phyloP scores from a whole-genome alignment of 2,888 invertebrate genomes.

The Diachrysia chrysitis region DNA sequence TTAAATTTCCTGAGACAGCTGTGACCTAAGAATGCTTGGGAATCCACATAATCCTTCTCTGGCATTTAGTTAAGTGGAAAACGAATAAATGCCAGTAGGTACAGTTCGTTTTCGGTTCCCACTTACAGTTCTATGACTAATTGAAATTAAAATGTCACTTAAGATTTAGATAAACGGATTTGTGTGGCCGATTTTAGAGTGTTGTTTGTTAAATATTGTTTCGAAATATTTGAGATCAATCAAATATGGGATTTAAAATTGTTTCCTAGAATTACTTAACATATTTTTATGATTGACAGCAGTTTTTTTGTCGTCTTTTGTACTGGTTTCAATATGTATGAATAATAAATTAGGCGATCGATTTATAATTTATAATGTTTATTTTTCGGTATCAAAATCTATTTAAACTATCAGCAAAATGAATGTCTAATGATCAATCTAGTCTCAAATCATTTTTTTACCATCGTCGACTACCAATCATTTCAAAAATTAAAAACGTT shows the following conservation, averaged over 20 bases:
- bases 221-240: constrained; percentile 42
- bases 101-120: constrained; percentile 56
- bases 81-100: constrained; percentile 74
- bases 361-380: constrained; percentile 12
- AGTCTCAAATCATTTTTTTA: constrained; percentile 45
- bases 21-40: constrained; percentile 61
- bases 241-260: constrained; percentile 40
- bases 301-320: constrained; percentile 18
- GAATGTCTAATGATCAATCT: constrained; percentile 56
- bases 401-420: constrained; percentile 9
- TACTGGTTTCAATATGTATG: constrained; percentile 23
- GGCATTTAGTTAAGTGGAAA: constrained; percentile 81
- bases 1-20: constrained; percentile 62
- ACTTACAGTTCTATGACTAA: constrained; percentile 73
- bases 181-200: constrained; percentile 46
- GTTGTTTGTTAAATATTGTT: constrained; percentile 33
- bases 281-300: constrained; percentile 25
- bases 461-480: constrained; percentile 54
- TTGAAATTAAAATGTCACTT: constrained; percentile 79
- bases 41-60: constrained; percentile 76
- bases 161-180: constrained; percentile 77
- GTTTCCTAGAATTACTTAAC: constrained; percentile 49
- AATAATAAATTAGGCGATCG: constrained; percentile 33
- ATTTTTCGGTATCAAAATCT: constrained; percentile 7
- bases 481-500: constrained; percentile 56